Evolutionary conservation across 2,113 vertebrate species (phyloP), one percentile per base, ranked within the genome.

Genomic region (Anser cygnoides): DNA sequence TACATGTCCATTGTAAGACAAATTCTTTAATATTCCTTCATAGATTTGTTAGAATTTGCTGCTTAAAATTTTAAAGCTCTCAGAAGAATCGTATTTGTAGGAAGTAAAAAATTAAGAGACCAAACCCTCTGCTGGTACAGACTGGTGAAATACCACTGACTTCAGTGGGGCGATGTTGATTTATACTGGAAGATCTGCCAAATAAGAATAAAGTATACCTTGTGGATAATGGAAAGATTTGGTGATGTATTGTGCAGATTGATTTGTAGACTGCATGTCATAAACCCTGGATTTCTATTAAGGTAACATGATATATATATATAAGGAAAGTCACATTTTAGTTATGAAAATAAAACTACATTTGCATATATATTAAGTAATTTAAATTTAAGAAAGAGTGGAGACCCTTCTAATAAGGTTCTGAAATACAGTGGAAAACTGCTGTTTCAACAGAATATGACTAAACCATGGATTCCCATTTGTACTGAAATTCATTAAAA

Each of bases 301-400:
- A 59, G 82, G 74, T 91, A 70, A 92, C 90, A 49, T 66, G 77
- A 94, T 92, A 50, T 58, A 37, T 52, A 43, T 76, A 54, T 87
- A 44, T 76, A 87, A 66, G 89, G 70, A 92, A 95, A 93, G 88
- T 88, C 29, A 89, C 66, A 93, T 93, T 96, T 91, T 82, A 77
- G 75, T 92, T 89, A 92, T 33, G 76, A 89, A 95, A 96, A 91
- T 87, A 92, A 94, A 91, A 91, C 87, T 93, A 58, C 67, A 96
- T 97, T 97, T 97, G 83, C 95, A 96, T 95, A 89, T 92, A 96
- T 93, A 95, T 97, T 58, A 96, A 92, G 71, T 87, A 82, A 95
- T 96, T 91, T 91, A 72, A 94, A 71, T 90, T 91, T 66, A 94
- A 94, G 94, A 71, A 89, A 93, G 71, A 96, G 63, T 84, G 86